Evolutionary conservation across 2,888 invertebrate species (phyloP).

Genomic region (Pyrocoelia pectoralis): DNA sequence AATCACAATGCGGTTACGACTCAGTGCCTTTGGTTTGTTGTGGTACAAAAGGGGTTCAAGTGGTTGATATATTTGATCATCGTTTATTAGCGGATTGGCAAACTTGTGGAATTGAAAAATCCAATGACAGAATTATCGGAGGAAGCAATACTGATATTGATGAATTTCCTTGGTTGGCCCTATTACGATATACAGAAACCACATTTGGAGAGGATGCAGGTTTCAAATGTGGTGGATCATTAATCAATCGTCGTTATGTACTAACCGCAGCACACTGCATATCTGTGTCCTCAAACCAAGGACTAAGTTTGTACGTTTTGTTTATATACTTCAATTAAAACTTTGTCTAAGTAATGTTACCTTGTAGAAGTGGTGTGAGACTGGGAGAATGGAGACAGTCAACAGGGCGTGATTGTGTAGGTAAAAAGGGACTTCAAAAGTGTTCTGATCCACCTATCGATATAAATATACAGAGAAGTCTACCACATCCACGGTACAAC

Average conservation of each 20-base stretch:
- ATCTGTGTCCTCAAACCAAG: constrained; percentile 44
- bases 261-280: constrained; percentile 36
- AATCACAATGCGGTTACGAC: constrained; percentile 66
- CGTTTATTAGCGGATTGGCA: constrained; percentile 5
- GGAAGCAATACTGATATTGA: constrained; percentile 57
- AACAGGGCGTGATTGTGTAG: constrained; percentile 57
- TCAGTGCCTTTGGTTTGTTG: constrained; percentile 65
- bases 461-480: constrained; percentile 54
- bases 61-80: constrained; percentile 2
- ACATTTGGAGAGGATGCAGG: constrained; percentile 24
- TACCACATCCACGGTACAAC: constrained; percentile 53
- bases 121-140: constrained; percentile 49
- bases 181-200: constrained; percentile 56
- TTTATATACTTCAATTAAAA: background rate
- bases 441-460: constrained; percentile 55
- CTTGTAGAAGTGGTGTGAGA: constrained; percentile 64
- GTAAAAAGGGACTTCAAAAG: constrained; percentile 35
- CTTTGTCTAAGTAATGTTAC: background rate
- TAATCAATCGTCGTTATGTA: constrained; percentile 58
- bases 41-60: constrained; percentile 30
- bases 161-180: constrained; percentile 61
- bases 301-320: constrained; percentile 8
- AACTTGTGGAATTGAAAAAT: constrained; percentile 17
- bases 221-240: constrained; percentile 62
- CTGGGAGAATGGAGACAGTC: constrained; percentile 59